phyloP scores from a whole-genome alignment of 2,888 invertebrate species.

The Nomada lathburiana region DNA sequence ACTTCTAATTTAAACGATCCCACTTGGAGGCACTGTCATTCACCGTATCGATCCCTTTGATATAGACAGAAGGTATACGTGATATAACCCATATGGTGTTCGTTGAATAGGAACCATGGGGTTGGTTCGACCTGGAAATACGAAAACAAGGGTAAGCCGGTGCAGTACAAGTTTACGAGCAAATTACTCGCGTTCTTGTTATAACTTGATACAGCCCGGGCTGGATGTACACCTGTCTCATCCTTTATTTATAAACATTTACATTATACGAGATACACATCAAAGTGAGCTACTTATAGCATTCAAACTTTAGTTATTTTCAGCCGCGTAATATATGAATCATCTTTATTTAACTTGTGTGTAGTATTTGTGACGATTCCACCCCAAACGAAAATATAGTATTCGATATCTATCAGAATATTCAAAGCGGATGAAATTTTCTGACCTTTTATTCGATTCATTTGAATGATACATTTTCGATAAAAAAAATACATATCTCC shows the following conservation, averaged over 20 bases:
- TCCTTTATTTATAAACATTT: slow-evolving; percentile 8
- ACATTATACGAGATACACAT: slow-evolving; percentile 5
- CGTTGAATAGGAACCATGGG: slow-evolving; percentile 24
- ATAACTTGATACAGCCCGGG: slow-evolving; percentile 33
- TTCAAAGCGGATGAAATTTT: too few species aligned
- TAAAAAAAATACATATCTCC: too few species aligned
- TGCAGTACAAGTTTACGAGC: slow-evolving; percentile 37
- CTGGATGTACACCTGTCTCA: slow-evolving; percentile 8
- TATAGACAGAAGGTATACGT: slow-evolving; percentile 25
- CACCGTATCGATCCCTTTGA: slow-evolving; percentile 4
- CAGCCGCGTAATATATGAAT: background rate
- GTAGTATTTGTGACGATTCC: too few species aligned
- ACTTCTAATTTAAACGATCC: background rate
- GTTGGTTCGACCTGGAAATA: slow-evolving; percentile 31
- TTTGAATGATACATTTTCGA: too few species aligned
- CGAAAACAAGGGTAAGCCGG: slow-evolving; percentile 33
- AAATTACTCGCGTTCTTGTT: slow-evolving; percentile 53
- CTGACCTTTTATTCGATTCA: too few species aligned
- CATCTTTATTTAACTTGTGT: too few species aligned
- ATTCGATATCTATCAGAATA: too few species aligned
- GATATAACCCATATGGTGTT: slow-evolving; percentile 35
- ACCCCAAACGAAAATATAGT: too few species aligned
- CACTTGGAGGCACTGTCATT: background rate
- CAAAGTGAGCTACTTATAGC: background rate
- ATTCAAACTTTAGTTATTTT: background rate